These are phyloP conservation scores for Peromyscus californicus DNA, from an alignment of 2,113 vertebrate species.

Conservation along the genomic window DNA sequence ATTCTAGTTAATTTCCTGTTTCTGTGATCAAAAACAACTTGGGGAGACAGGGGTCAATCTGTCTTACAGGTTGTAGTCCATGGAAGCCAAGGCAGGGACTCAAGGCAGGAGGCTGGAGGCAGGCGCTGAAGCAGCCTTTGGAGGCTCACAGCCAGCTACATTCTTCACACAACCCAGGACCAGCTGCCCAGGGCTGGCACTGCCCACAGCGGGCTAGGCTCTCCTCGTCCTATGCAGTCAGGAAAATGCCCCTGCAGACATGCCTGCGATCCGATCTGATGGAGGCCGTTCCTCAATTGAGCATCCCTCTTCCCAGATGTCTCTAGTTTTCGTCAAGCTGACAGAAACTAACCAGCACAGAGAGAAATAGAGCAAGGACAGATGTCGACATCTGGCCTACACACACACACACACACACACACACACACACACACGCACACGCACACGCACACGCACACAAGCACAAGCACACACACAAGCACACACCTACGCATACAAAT, in stretches of 20 bases:
- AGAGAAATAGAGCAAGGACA: background rate
- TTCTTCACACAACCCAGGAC: background rate
- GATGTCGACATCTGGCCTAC: background rate
- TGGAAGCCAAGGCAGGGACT: too few species aligned
- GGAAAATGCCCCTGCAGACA: background rate
- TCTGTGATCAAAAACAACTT: background rate
- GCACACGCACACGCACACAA: background rate
- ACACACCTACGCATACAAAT: background rate
- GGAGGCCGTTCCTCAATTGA: background rate
- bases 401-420: background rate
- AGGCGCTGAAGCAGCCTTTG: background rate
- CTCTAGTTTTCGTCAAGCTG: background rate
- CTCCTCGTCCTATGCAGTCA: too few species aligned
- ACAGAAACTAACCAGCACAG: background rate
- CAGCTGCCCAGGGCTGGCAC: background rate
- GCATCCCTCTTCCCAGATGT: background rate
- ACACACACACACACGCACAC: background rate
- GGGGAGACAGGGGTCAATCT: background rate
- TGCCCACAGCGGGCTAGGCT: background rate
- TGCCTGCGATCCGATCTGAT: background rate
- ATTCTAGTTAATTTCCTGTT: background rate
- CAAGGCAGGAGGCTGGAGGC: background rate
- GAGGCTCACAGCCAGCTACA: background rate
- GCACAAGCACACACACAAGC: background rate
- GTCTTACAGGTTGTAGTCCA: too few species aligned